Percentiles rank a stretch among this genome's conserved stretches.
phyloP scores from a whole-genome alignment of 2,888 invertebrate species.

The Allolobophora icterica region DNA sequence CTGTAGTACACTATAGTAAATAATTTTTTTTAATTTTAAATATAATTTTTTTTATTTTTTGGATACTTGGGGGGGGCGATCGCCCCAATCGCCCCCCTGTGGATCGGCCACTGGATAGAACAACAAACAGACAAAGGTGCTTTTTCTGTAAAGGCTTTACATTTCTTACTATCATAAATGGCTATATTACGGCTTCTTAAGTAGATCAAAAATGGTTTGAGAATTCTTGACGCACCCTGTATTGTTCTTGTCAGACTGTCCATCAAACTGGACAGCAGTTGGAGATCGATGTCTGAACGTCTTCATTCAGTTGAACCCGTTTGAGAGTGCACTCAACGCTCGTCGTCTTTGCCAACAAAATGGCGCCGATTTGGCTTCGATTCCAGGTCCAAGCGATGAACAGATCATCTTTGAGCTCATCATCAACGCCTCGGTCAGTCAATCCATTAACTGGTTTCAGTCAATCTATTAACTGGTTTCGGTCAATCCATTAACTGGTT shows the following conservation, averaged over 20 bases:
- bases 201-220: no score
- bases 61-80: no score
- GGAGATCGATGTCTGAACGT: background rate
- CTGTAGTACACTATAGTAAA: no score
- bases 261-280: background rate
- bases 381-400: background rate
- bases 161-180: no score
- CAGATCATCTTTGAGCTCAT: background rate
- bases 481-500: no score
- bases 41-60: no score
- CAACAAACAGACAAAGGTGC: no score
- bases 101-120: no score
- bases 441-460: background rate
- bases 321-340: constrained; percentile 4
- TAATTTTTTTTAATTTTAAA: no score
- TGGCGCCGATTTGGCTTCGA: background rate
- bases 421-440: background rate
- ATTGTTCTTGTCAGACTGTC: background rate
- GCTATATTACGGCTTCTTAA: no score
- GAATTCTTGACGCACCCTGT: background rate
- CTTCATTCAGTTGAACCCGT: background rate
- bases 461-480: background rate
- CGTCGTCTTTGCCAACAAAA: background rate
- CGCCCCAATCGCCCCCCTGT: no score
- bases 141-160: no score